Evolutionary conservation across 2,113 vertebrate genomes (phyloP), one percentile per base, ranked within the genome.

Genomic region (Apistogramma diplotaenia): DNA sequence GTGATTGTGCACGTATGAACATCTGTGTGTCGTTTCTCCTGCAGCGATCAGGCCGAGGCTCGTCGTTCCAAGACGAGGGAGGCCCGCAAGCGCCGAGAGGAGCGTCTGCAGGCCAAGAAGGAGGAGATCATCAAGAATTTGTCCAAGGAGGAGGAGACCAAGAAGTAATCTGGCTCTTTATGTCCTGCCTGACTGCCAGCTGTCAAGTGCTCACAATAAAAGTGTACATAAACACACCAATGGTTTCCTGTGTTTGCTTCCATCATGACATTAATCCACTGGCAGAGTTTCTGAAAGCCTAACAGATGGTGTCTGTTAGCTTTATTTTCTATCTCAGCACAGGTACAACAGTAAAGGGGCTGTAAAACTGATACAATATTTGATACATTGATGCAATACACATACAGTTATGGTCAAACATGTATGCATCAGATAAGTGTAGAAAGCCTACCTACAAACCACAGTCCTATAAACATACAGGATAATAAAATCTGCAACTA

Each of bases 11-110:
- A 67, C 10, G 43, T 33, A 27, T 73, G 3, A 73, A 78, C 70
- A 33, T 2, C 5, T 0, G 13, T 40, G 5, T 78, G 21, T 46
- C 1, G 11, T 67, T 9, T 51, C 1, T 74, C 85, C 25, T 18
- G 11, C 91, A 99, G 98, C 8, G 98, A 99, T 91, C 98, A 99
- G 94, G 98, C 98, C 0, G 98, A 99, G 62, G 98, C 98, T 82
- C 98, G 98, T 85, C 95, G 98, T 35, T 96, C 96, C 81, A 99
- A 99, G 96, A 99, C 98, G 46, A 99, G 98, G 94, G 98, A 99
- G 93, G 98, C 98, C 1, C 96, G 98, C 18, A 99, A 99, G 92
- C 97, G 98, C 49, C 94, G 98, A 1, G 98, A 99, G 85, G 98
- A 99, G 78, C 96, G 98, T 29, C 96, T 99, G 81, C 96, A 95